Base-by-base conservation (phyloP, 2,888 invertebrate genomes). In the Pollenia griseotomentosa region DNA sequence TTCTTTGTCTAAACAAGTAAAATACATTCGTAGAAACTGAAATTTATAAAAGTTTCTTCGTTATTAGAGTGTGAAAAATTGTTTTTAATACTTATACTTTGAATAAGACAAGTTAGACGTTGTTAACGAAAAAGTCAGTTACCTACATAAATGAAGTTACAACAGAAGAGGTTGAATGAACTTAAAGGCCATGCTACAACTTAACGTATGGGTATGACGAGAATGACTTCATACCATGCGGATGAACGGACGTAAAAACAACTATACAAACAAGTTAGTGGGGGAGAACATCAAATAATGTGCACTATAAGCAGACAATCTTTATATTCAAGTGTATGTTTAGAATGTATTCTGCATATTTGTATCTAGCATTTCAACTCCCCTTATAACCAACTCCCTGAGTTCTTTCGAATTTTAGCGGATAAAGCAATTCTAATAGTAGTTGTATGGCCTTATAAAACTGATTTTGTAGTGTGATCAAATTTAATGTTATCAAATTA, bases 151-250 rank as follows among this genome's bases (percentile, higher is more conserved):
- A 11, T 71, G 0, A 71, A 42, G 55, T 42, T 44, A 59, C 57
- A 55, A 40, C 33, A 33, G 33, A 70, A 16, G 5, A 40, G 40
- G 71, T 53, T 83, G 55, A 83, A 77, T 65, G 77, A 83, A 77
- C 83, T 77, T 53, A 74, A 81, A 82, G 81, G 73, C 55, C 61
- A 70, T 19, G 59, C 44, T 46, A 46, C 55, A 77, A 66, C 40
- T 51, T 53, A 23, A 65, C 6, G 8, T 12, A 11, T 33, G 33
- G 8, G 33, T 14, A 57, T 57, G 55, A 57, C 19, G 19, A 65
- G n/a, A 66, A 66, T 23, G 14, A 14, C 8, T 23, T 66, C 46
- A 14, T 66, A 65, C 44, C 46, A 19, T 12, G n/a, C 33, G 19
- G 59, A 33, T 33, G 14, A 33, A 59, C 33, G 59, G 33, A 59